Conservation (phyloP, 2,888 invertebrate species). For the Chaitophorus viminalis region DNA sequence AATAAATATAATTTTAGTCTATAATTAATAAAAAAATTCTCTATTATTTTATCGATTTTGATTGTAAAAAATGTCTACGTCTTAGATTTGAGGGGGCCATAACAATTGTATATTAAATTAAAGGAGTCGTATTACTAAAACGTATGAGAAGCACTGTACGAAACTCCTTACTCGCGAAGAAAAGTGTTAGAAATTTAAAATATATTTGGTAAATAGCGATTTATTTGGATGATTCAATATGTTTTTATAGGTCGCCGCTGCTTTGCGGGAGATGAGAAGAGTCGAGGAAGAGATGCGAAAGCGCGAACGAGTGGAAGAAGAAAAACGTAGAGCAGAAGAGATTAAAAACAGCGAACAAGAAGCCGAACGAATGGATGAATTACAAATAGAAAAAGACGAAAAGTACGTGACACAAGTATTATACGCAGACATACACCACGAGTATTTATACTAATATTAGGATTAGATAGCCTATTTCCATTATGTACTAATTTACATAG, state of each 20-base stretch:
- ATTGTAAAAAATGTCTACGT: too few relatives aligned
- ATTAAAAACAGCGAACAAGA: slow-evolving; percentile 56
- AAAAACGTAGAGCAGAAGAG: slow-evolving; percentile 70
- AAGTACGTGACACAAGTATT: slow-evolving; percentile 14
- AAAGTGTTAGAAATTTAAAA: too few relatives aligned
- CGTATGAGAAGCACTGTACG: too few relatives aligned
- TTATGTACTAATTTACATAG: neutral
- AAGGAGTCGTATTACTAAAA: too few relatives aligned
- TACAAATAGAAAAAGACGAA: slow-evolving; percentile 68
- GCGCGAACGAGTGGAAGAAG: slow-evolving; percentile 79
- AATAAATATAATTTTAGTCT: too few relatives aligned
- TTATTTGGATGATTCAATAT: neutral
- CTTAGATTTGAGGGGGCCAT: too few relatives aligned
- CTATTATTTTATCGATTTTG: too few relatives aligned
- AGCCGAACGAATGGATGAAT: slow-evolving; percentile 68
- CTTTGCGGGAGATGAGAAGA: slow-evolving; percentile 85
- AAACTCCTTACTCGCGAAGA: too few relatives aligned
- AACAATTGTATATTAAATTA: too few relatives aligned
- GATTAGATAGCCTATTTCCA: neutral
- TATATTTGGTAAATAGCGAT: too few relatives aligned
- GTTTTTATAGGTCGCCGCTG: slow-evolving; percentile 74
- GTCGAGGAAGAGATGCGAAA: slow-evolving; percentile 88
- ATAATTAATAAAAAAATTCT: too few relatives aligned
- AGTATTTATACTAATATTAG: neutral
- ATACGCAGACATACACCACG: neutral